phyloP scores from a whole-genome alignment of 2,113 vertebrate species.

The Rhinoptilus africanus region DNA sequence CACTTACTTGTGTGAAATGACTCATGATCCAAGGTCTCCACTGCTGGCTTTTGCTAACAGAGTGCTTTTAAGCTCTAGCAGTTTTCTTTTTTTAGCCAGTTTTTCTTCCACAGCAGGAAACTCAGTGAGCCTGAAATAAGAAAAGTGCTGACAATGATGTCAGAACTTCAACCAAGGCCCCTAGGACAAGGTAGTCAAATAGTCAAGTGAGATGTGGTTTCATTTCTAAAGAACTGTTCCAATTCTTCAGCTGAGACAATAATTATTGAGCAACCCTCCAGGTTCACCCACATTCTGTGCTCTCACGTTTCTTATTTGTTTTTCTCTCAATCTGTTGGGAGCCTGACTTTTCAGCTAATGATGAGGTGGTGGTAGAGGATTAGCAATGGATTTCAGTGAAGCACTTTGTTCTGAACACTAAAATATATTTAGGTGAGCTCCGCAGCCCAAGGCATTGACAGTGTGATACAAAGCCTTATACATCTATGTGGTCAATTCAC shows the following conservation, averaged over 20 bases:
- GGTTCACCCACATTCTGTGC: background rate
- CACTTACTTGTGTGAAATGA: conserved; percentile 47
- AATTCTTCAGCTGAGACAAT: background rate
- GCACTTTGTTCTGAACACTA: background rate
- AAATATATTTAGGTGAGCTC: background rate
- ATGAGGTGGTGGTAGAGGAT: background rate
- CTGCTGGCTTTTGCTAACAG: conserved; percentile 34
- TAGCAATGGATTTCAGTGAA: background rate
- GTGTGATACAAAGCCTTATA: background rate
- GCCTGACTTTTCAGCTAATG: background rate
- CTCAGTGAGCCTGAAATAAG: background rate
- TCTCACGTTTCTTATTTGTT: background rate
- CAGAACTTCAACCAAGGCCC: conserved; percentile 39
- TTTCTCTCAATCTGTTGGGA: background rate
- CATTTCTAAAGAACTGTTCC: background rate
- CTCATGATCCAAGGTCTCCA: conserved; percentile 7
- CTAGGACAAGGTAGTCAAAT: conserved; percentile 20
- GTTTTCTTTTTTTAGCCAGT: conserved; percentile 53
- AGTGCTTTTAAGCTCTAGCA: conserved; percentile 50
- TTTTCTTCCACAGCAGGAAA: conserved; percentile 33
- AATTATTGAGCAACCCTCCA: conserved; percentile 13
- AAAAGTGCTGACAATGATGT: conserved; percentile 32
- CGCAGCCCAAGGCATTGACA: background rate
- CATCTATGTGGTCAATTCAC: background rate
- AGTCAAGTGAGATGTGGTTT: conserved; percentile 3